phyloP scores from a whole-genome alignment of 2,113 vertebrate genomes.

The Shinisaurus crocodilurus region DNA sequence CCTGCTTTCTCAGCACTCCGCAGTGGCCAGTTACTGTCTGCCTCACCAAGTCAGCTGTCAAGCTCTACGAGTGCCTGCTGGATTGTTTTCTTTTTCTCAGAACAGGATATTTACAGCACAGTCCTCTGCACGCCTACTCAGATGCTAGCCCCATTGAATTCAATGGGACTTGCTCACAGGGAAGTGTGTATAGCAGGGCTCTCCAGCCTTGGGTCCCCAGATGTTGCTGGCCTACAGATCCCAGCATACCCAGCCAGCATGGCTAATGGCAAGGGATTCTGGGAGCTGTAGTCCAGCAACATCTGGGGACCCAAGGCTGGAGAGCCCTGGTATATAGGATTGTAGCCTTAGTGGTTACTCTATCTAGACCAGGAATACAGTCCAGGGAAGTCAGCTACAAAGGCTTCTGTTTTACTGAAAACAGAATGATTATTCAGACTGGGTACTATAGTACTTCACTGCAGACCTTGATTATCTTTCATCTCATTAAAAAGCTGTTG shows the following conservation, averaged over 20 bases:
- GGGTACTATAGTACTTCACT: constrained; percentile 33
- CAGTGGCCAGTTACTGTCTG: neutral
- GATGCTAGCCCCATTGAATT: neutral
- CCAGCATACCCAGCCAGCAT: no score
- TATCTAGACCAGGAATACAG: neutral
- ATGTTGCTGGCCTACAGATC: no score
- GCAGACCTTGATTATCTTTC: constrained; percentile 62
- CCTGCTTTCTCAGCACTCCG: neutral
- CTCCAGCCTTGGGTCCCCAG: no score
- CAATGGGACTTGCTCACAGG: neutral
- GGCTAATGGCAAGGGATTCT: no score
- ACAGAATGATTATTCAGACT: constrained; percentile 50
- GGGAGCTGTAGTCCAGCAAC: no score
- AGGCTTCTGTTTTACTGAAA: constrained; percentile 43
- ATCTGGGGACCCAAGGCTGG: no score
- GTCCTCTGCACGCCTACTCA: neutral
- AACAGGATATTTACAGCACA: neutral
- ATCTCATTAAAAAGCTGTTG: constrained; percentile 73
- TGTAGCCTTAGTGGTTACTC: neutral
- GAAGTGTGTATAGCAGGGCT: no score
- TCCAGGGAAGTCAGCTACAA: neutral
- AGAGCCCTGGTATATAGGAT: neutral
- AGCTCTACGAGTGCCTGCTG: no score
- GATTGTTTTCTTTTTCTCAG: no score
- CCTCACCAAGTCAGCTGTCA: neutral